Conservation (phyloP, 2,888 invertebrate genomes). For the Linyphia triangularis region DNA sequence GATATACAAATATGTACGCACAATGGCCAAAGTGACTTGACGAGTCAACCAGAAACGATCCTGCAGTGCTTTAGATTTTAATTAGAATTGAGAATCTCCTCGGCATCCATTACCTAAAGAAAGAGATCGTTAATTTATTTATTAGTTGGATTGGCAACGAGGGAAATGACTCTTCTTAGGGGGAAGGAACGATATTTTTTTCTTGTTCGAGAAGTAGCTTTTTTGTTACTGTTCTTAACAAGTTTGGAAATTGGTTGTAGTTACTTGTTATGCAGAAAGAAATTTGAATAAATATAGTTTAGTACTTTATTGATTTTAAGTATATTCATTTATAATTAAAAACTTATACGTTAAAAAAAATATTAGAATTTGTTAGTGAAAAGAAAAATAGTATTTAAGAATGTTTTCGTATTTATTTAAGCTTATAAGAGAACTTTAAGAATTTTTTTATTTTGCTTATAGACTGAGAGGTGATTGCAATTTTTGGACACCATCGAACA, state of each 20-base stretch:
- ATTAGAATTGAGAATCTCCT: constrained; percentile 30
- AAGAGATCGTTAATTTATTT: constrained; percentile 51
- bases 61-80: constrained; percentile 45
- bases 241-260: neutral
- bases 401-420: too few species aligned
- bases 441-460: too few species aligned
- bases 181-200: neutral
- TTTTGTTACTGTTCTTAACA: neutral
- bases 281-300: too few species aligned
- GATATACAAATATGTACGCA: constrained; percentile 69
- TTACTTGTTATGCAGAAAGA: neutral
- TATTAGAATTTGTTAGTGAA: too few species aligned
- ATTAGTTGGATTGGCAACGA: constrained; percentile 4
- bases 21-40: constrained; percentile 35
- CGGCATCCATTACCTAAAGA: constrained; percentile 8
- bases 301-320: too few species aligned
- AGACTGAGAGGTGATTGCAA: too few species aligned
- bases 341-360: too few species aligned
- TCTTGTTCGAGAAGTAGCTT: neutral
- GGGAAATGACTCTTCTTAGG: neutral
- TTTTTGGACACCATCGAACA: too few species aligned
- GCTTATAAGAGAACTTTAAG: too few species aligned
- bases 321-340: too few species aligned
- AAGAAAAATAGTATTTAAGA: too few species aligned
- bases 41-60: constrained; percentile 18